Conservation (phyloP, 2,888 invertebrate genomes). For the Yponomeuta evonymella region DNA sequence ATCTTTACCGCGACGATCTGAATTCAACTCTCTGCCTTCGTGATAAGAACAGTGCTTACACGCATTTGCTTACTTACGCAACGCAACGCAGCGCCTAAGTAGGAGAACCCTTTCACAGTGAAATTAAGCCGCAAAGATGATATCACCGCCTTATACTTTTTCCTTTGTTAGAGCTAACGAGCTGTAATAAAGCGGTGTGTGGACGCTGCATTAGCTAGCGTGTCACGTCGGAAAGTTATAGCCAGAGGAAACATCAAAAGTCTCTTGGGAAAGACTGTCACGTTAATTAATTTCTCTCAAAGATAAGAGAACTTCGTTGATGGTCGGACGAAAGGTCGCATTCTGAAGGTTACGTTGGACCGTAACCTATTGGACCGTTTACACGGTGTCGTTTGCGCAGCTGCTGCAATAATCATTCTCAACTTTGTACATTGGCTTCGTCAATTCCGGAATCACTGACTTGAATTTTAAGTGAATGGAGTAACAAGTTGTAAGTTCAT, state of each 20-base stretch:
- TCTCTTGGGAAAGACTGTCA: conserved; percentile 16
- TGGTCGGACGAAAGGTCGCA: background rate
- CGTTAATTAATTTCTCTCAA: conserved; percentile 4
- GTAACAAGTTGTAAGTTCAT: no score
- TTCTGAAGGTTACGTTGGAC: background rate
- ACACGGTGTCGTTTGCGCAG: background rate
- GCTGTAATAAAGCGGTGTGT: conserved; percentile 16
- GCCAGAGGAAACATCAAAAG: conserved; percentile 20
- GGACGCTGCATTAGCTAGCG: conserved; percentile 19
- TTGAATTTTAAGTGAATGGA: no score
- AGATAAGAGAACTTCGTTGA: no score
- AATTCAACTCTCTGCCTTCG: no score
- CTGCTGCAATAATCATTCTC: no score
- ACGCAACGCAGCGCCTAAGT: background rate
- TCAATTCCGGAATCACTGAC: no score
- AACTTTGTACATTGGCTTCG: no score
- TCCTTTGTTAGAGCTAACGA: conserved; percentile 2
- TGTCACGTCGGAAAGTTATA: conserved; percentile 24
- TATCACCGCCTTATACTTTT: conserved; percentile 1
- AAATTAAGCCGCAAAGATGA: background rate
- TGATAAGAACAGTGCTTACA: no score
- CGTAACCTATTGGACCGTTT: background rate
- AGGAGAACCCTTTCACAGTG: conserved; percentile 1
- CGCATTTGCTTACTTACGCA: background rate
- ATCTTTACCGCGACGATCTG: no score